Conservation (phyloP, 2,113 vertebrate genomes). For the Laterallus jamaicensis region DNA sequence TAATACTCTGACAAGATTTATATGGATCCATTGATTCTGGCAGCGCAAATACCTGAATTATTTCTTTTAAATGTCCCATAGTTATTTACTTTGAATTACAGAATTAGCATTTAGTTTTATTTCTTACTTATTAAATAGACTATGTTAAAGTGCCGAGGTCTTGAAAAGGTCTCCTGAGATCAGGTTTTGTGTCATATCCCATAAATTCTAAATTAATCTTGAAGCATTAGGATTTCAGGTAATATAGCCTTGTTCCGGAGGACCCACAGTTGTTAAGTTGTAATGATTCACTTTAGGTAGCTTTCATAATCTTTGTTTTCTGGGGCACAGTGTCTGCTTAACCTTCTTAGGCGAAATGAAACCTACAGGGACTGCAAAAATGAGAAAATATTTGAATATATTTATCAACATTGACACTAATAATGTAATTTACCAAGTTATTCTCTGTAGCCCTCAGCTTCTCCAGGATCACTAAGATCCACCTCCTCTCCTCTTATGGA, state of each 20-base stretch:
- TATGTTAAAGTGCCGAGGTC: not conserved
- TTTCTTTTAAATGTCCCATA: not conserved
- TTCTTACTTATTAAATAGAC: not conserved
- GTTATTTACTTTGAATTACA: not conserved
- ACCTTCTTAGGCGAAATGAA: not conserved
- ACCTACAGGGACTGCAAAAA: not conserved
- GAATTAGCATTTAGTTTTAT: not conserved
- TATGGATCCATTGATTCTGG: not conserved
- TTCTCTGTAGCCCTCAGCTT: not conserved
- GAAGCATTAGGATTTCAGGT: not conserved
- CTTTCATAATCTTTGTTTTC: not conserved
- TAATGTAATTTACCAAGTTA: not conserved
- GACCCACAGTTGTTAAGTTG: not conserved
- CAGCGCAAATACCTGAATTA: not conserved
- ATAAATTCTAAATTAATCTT: not conserved
- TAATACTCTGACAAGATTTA: not conserved
- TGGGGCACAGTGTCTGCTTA: not conserved
- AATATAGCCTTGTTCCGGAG: not conserved
- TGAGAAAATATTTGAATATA: not conserved
- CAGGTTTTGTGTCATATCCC: not conserved
- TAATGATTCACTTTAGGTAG: not conserved
- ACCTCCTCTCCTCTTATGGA: not conserved
- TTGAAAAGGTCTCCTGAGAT: not conserved
- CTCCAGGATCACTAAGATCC: not conserved
- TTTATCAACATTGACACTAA: not conserved